Evolutionary conservation across 2,113 vertebrate genomes (phyloP).

Genomic region (Xenus cinereus): DNA sequence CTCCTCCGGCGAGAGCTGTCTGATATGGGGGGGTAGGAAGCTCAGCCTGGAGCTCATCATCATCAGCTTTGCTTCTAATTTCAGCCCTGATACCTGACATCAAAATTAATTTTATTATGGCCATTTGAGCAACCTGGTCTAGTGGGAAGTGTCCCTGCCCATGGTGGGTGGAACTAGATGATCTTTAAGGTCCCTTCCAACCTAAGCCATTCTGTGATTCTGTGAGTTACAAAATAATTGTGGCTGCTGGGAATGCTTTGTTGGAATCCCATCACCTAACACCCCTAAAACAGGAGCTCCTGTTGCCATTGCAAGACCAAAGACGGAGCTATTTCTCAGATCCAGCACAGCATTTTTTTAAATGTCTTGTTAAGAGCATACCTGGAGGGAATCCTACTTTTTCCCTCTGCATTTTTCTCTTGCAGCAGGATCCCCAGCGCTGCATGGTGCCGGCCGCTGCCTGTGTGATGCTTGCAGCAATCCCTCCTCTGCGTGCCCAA

Average conservation of each 20-base stretch:
- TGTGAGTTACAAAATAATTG: not conserved
- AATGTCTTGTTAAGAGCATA: not conserved
- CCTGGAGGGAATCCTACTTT: not conserved
- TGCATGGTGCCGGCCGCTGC: not conserved
- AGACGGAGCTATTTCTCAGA: not conserved
- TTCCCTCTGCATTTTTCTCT: not conserved
- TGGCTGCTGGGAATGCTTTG: not conserved
- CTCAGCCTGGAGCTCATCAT: not conserved
- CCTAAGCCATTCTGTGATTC: not conserved
- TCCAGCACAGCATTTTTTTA: not conserved
- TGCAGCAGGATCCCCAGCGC: not conserved
- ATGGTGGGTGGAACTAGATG: not conserved
- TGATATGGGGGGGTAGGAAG: rapidly evolving
- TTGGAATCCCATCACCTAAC: not conserved
- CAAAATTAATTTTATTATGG: not conserved
- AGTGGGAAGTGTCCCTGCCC: not conserved
- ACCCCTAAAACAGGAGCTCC: not conserved
- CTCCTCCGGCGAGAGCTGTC: not conserved
- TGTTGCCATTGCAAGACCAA: not conserved
- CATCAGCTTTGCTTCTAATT: not conserved
- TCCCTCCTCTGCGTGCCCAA: not conserved
- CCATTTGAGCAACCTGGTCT: not conserved
- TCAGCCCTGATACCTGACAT: not conserved
- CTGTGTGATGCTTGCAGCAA: not conserved
- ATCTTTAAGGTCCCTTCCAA: not conserved